Conservation (phyloP, 2,797 vertebrate species). For the Gobionotothen gibberifrons region DNA sequence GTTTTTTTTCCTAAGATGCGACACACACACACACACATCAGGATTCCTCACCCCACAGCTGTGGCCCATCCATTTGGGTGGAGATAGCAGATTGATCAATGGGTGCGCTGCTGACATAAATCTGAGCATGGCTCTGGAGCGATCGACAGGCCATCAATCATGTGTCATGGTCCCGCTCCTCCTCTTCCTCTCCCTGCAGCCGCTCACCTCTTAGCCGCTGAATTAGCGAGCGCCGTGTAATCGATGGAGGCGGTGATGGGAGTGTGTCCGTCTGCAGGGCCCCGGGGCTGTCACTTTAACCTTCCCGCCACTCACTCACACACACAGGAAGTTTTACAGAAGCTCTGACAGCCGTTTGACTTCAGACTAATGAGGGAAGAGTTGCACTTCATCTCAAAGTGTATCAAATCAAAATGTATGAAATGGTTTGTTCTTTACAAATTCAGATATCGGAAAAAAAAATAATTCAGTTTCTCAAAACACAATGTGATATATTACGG, state of each 20-base stretch:
- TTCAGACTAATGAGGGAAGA: constrained; percentile 37
- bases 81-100: constrained; percentile 79
- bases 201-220: constrained; percentile 46
- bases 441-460: too few species aligned
- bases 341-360: constrained; percentile 51
- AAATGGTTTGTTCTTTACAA: too few species aligned
- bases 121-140: constrained; percentile 73
- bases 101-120: constrained; percentile 72
- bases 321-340: constrained; percentile 48
- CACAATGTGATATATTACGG: too few species aligned
- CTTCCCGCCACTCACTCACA: constrained; percentile 56
- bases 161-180: constrained; percentile 64
- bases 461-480: too few species aligned
- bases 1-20: constrained; percentile 47
- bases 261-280: constrained; percentile 58
- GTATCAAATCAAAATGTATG: too few species aligned
- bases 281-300: constrained; percentile 64
- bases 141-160: constrained; percentile 81
- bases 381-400: constrained; percentile 19
- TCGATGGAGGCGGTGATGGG: constrained; percentile 64
- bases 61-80: constrained; percentile 70
- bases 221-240: constrained; percentile 54
- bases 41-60: constrained; percentile 77
- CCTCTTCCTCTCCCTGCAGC: constrained; percentile 55
- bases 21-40: constrained; percentile 21